A percentile compares a stretch with the other conserved stretches of the same genome.
Evolutionary conservation across 2,113 vertebrate species (phyloP).

Genomic region (Dicerorhinus sumatrensis): DNA sequence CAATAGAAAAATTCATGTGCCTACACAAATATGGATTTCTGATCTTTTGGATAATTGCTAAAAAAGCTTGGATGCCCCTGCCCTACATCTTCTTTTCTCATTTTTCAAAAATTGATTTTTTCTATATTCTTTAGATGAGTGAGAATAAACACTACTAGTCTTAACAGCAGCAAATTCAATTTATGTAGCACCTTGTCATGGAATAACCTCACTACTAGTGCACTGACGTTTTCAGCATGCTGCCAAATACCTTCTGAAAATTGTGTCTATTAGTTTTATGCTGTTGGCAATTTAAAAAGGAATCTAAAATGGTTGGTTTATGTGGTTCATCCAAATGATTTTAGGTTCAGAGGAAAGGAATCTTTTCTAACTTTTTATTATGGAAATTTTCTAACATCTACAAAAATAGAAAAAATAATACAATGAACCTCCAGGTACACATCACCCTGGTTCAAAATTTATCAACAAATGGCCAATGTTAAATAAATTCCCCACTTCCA

Average conservation of each 20-base stretch:
- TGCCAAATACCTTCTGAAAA: background rate
- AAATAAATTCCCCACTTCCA: background rate
- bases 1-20: background rate
- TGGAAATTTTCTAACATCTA: background rate
- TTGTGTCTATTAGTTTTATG: background rate
- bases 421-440: background rate
- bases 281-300: background rate
- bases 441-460: background rate
- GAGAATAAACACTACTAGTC: background rate
- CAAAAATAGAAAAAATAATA: background rate
- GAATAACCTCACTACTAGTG: background rate
- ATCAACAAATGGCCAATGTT: background rate
- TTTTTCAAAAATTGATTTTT: slow-evolving; percentile 26
- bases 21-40: background rate
- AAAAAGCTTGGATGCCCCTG: background rate
- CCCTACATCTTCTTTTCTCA: background rate
- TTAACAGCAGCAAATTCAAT: background rate
- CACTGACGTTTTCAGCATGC: background rate
- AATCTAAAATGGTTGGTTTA: background rate
- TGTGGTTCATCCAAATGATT: background rate
- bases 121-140: background rate
- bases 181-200: background rate
- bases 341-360: background rate
- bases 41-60: background rate
- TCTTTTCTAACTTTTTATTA: background rate